phyloP scores from a whole-genome alignment of 1,140 invertebrate genomes.

The Apis laboriosa region DNA sequence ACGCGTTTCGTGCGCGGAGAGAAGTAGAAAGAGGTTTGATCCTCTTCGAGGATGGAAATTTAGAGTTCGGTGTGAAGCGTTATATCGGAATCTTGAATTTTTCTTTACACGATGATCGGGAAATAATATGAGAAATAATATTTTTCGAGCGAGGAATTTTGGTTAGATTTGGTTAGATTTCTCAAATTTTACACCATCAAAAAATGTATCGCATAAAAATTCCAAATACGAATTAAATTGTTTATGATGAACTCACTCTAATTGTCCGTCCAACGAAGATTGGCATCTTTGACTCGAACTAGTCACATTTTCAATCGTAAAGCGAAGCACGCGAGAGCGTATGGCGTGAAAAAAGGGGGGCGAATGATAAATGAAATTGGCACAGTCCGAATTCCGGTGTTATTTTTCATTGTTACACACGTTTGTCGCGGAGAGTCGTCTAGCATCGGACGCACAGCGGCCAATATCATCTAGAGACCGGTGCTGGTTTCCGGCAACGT shows the following conservation, averaged over 20 bases:
- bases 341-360: background rate
- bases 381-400: slow-evolving; percentile 1
- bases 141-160: too few species aligned
- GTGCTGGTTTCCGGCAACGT: slow-evolving; percentile 36
- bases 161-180: too few species aligned
- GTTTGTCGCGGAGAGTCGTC: slow-evolving; percentile 37
- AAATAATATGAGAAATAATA: too few species aligned
- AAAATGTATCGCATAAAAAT: too few species aligned
- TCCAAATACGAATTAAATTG: too few species aligned
- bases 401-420: slow-evolving; percentile 53
- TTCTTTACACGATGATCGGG: too few species aligned
- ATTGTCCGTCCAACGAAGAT: background rate
- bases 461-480: slow-evolving; percentile 31
- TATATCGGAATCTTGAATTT: too few species aligned
- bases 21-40: background rate
- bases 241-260: background rate
- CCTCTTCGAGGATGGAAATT: background rate
- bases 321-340: background rate
- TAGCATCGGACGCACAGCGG: slow-evolving; percentile 40
- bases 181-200: too few species aligned
- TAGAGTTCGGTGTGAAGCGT: too few species aligned
- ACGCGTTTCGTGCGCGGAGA: background rate
- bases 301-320: background rate
- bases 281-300: background rate
- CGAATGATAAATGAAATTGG: slow-evolving; percentile 8